A percentile compares a stretch with the other conserved stretches of the same genome.
phyloP scores from a whole-genome alignment of 2,113 vertebrate species.

The Talpa occidentalis region DNA sequence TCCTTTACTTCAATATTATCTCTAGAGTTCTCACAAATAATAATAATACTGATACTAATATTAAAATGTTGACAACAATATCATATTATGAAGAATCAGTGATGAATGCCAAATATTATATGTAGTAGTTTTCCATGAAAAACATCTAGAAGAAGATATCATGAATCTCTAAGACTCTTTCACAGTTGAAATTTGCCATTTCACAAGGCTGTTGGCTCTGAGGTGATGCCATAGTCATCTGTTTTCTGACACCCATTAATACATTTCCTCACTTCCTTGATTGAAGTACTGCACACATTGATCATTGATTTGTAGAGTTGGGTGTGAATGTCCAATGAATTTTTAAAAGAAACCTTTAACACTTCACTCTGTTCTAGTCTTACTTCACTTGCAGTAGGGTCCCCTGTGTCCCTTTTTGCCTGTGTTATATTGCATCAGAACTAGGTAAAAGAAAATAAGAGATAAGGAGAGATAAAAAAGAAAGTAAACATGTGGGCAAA shows the following conservation, averaged over 20 bases:
- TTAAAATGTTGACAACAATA: neutral
- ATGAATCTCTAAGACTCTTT: neutral
- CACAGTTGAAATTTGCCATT: constrained; percentile 81
- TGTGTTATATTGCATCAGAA: neutral
- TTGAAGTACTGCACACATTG: constrained; percentile 76
- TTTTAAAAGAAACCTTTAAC: constrained; percentile 79
- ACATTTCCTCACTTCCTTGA: constrained; percentile 82
- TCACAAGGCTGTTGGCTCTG: constrained; percentile 75
- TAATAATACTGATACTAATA: neutral
- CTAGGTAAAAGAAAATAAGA: neutral
- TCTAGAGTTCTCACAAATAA: neutral
- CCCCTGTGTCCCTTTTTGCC: neutral
- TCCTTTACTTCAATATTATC: neutral
- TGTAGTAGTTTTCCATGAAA: neutral
- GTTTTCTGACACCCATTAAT: constrained; percentile 85
- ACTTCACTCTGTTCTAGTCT: constrained; percentile 49
- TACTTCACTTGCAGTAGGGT: constrained; percentile 64
- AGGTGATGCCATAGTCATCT: constrained; percentile 76
- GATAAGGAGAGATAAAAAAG: neutral
- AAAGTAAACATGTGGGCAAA: neutral
- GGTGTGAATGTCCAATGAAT: constrained; percentile 76
- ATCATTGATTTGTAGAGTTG: constrained; percentile 77
- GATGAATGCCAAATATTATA: neutral
- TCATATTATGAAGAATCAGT: neutral
- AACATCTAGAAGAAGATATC: neutral